Evolutionary conservation across 2,888 invertebrate genomes (phyloP).

Genomic region (Bimastos eiseni): DNA sequence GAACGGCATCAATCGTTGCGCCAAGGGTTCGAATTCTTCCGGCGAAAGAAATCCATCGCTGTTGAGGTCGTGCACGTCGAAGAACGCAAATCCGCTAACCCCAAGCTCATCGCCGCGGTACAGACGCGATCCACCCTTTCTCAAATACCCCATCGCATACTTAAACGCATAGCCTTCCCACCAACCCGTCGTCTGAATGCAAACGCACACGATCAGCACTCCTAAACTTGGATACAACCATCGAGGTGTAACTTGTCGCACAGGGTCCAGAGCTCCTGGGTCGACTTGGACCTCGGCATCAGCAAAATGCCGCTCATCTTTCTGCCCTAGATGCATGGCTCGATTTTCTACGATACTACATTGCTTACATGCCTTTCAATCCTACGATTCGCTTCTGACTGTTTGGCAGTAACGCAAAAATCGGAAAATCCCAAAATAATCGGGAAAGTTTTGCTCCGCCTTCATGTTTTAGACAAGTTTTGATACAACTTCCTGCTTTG

Average conservation of each 20-base stretch:
- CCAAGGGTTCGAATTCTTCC: slow-evolving; percentile 55
- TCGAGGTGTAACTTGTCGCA: background rate
- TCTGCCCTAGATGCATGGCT: background rate
- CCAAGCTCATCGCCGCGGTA: slow-evolving; percentile 43
- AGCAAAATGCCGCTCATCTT: background rate
- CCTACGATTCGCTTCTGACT: background rate
- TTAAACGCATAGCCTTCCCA: background rate
- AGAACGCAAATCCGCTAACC: slow-evolving; percentile 49
- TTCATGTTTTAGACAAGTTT: background rate
- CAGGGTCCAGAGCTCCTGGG: background rate
- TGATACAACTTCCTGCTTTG: background rate
- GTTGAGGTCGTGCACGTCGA: slow-evolving; percentile 51
- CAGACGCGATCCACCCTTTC: background rate
- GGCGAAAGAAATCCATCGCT: slow-evolving; percentile 52
- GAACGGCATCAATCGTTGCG: slow-evolving; percentile 47
- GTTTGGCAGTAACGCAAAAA: background rate
- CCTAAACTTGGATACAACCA: background rate
- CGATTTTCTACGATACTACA: background rate
- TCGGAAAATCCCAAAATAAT: background rate
- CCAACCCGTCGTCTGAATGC: background rate
- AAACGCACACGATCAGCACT: background rate
- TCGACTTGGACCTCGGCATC: background rate
- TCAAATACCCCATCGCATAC: background rate
- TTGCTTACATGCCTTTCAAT: background rate
- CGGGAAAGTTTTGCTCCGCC: background rate